Percentiles rank a stretch among this genome's conserved stretches.
Evolutionary conservation across 1,140 invertebrate genomes (phyloP).

Genomic region (Stegodyphus dumicola): DNA sequence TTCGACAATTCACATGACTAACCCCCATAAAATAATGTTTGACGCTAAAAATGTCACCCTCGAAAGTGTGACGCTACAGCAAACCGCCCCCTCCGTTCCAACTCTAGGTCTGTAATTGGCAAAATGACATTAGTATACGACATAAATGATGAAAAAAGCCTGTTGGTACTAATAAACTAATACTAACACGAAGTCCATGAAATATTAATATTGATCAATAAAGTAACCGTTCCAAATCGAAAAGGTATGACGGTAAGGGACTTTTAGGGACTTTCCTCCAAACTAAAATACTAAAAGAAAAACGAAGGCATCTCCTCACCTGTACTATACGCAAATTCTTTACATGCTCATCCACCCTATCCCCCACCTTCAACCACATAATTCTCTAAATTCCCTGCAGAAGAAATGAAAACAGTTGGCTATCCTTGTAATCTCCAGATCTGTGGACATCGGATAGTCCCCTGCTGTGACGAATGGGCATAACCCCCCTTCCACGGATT

Average conservation of each 20-base stretch:
- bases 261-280: neutral
- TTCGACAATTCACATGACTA: no score
- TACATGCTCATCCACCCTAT: neutral
- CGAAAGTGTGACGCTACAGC: no score
- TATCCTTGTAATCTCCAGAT: constrained; percentile 54
- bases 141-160: no score
- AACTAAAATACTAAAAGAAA: neutral
- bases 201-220: no score
- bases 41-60: no score
- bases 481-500: neutral
- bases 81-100: no score
- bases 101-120: no score
- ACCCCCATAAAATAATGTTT: no score
- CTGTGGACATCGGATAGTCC: constrained; percentile 39
- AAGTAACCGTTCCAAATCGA: neutral
- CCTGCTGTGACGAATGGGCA: constrained; percentile 27
- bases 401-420: constrained; percentile 55
- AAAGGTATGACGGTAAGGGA: neutral
- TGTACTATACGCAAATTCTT: constrained; percentile 27
- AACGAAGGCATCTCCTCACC: constrained; percentile 5
- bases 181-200: no score
- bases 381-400: constrained; percentile 38
- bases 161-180: no score
- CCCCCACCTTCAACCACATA: constrained; percentile 16
- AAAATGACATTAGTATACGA: no score